These are phyloP conservation scores for Busseola fusca DNA, from an alignment of 2,888 invertebrate genomes.

Conservation along the genomic window DNA sequence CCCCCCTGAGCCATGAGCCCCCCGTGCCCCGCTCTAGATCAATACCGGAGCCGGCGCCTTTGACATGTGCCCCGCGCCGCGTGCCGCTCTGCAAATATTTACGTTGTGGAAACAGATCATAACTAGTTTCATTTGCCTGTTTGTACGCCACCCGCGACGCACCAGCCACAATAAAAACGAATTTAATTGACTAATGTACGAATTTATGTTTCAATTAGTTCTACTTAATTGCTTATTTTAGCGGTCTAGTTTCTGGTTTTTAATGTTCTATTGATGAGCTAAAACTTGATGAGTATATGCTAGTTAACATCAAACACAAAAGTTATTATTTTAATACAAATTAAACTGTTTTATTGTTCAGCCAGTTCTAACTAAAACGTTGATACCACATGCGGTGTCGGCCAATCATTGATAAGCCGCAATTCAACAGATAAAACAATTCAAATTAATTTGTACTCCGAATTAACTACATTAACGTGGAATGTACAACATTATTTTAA, in stretches of 20 bases:
- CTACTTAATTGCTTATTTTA: conserved; percentile 16
- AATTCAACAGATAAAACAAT: conserved; percentile 29
- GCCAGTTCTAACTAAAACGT: conserved; percentile 41
- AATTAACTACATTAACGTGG: conserved; percentile 19
- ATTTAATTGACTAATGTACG: conserved; percentile 69
- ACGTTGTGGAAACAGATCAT: conserved; percentile 87
- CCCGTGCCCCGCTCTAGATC: conserved; percentile 80
- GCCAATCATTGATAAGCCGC: conserved; percentile 48
- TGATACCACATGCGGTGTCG: conserved; percentile 33
- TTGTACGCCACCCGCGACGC: conserved; percentile 65
- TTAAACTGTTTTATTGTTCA: conserved; percentile 30
- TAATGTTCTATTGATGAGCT: neutral
- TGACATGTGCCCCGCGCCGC: conserved; percentile 87
- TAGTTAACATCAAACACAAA: neutral
- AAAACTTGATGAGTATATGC: neutral
- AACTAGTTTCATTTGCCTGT: conserved; percentile 84
- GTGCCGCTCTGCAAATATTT: conserved; percentile 87
- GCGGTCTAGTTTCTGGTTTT: neutral
- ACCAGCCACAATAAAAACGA: conserved; percentile 64
- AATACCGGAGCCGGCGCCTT: conserved; percentile 88
- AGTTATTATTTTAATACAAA: conserved; percentile 15
- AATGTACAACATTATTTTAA: conserved; percentile 17
- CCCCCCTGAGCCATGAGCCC: conserved; percentile 37
- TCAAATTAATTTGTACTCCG: conserved; percentile 36
- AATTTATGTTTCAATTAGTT: conserved; percentile 61